phyloP scores from a whole-genome alignment of 1,140 invertebrate genomes.

The Trissolcus basalis region DNA sequence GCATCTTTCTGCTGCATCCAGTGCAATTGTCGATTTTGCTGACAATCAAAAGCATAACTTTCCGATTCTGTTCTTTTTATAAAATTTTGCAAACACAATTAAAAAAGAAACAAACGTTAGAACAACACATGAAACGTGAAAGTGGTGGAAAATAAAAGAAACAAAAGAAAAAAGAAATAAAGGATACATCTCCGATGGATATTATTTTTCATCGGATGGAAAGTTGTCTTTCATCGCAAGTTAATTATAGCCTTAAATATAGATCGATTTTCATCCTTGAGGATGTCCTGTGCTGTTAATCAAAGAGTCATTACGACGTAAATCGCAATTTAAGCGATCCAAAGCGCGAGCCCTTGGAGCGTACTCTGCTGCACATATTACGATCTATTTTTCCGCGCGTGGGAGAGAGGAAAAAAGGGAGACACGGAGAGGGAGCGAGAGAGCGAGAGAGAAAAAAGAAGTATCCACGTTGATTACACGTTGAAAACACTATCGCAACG shows the following conservation, averaged over 20 bases:
- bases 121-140: no score
- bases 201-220: no score
- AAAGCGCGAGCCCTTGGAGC: neutral
- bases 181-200: no score
- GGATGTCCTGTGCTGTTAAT: neutral
- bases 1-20: constrained; percentile 45
- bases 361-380: constrained; percentile 2
- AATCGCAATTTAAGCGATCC: constrained; percentile 5
- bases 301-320: constrained; percentile 3
- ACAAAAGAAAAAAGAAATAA: no score
- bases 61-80: constrained; percentile 20
- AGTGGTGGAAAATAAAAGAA: no score
- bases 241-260: neutral
- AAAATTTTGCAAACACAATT: constrained; percentile 4
- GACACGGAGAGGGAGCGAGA: no score
- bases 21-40: constrained; percentile 43
- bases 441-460: neutral
- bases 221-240: neutral
- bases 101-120: neutral
- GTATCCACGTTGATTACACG: constrained; percentile 32
- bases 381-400: neutral
- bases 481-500: constrained; percentile 23
- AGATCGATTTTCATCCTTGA: neutral
- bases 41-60: constrained; percentile 27
- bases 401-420: constrained; percentile 2